phyloP scores from a whole-genome alignment of 2,113 vertebrate genomes.

The Lamprotornis superbus region DNA sequence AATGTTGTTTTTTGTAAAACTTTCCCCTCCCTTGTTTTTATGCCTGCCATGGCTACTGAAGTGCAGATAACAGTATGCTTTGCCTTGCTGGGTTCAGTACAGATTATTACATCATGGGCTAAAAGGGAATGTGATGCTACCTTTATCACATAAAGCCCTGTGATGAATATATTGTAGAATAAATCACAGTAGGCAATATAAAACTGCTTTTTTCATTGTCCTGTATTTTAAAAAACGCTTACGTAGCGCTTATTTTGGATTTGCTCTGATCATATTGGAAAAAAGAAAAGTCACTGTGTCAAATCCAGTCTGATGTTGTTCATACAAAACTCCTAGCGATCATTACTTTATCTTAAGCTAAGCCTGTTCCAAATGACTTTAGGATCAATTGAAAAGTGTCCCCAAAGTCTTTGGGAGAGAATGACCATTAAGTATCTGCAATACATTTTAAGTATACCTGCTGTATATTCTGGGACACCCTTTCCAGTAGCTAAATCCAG shows the following conservation, averaged over 20 bases:
- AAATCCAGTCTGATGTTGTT: background rate
- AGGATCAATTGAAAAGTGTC: background rate
- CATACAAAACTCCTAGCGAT: background rate
- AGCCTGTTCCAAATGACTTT: background rate
- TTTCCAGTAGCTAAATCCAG: background rate
- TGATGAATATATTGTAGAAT: background rate
- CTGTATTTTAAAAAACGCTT: background rate
- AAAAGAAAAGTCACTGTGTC: background rate
- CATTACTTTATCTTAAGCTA: background rate
- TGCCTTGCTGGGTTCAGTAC: background rate
- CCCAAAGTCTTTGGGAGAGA: background rate
- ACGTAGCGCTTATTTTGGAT: background rate
- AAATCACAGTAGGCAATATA: background rate
- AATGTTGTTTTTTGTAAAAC: background rate
- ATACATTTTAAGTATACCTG: background rate
- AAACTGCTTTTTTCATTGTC: background rate
- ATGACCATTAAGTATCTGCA: background rate
- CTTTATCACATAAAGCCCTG: background rate
- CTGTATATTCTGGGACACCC: background rate
- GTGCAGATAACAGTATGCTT: background rate
- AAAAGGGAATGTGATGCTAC: background rate
- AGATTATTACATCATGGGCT: background rate
- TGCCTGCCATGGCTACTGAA: background rate
- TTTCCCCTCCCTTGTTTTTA: background rate
- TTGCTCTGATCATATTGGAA: background rate